Percentiles rank a stretch among this genome's conserved stretches.
Conservation (phyloP, 2,113 vertebrate species). For the Fregata magnificens region DNA sequence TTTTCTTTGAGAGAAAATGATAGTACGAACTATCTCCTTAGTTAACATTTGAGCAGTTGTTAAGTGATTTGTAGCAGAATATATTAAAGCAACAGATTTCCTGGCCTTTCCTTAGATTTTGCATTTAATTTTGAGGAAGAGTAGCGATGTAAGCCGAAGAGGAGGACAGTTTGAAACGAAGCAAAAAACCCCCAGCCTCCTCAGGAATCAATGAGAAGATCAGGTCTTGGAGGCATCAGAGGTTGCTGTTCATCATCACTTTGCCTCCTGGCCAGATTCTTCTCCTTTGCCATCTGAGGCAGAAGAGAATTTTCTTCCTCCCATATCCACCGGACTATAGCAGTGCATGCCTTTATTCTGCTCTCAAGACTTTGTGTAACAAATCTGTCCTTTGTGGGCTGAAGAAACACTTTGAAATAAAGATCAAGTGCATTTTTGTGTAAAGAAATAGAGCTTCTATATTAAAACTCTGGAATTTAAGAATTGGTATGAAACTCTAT, state of each 20-base stretch:
- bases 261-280: not conserved
- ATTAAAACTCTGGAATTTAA: not conserved
- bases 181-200: not conserved
- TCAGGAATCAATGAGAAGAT: not conserved
- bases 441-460: not conserved
- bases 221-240: not conserved
- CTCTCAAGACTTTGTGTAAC: not conserved
- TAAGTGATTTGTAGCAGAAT: not conserved
- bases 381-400: not conserved
- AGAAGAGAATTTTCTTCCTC: not conserved
- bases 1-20: not conserved
- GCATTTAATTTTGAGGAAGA: not conserved
- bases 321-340: not conserved
- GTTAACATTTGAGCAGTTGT: not conserved
- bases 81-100: not conserved
- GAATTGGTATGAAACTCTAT: not conserved
- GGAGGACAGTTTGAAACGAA: not conserved
- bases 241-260: not conserved
- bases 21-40: not conserved
- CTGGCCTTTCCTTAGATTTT: not conserved
- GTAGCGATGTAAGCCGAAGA: accelerated
- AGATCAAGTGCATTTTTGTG: not conserved
- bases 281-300: not conserved
- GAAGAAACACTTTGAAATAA: not conserved
- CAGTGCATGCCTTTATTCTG: not conserved